Percentiles rank a stretch among this genome's conserved stretches.
phyloP scores from a whole-genome alignment of 2,888 invertebrate species.

The Acrobasis repandana region DNA sequence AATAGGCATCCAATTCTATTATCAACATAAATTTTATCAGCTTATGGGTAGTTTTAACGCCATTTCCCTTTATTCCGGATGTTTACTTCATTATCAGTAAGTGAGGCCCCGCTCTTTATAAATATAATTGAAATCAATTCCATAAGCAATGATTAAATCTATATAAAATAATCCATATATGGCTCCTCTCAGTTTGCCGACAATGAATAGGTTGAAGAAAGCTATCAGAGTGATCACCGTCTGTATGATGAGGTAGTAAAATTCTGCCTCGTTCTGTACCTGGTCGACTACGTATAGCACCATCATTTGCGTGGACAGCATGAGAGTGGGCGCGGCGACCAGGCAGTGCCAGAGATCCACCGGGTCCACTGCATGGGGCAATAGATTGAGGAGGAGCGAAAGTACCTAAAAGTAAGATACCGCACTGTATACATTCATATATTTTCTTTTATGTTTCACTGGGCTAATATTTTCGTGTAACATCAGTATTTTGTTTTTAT shows the following conservation, averaged over 20 bases:
- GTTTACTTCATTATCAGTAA: constrained; percentile 38
- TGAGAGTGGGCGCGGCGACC: constrained; percentile 69
- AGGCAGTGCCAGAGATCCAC: constrained; percentile 61
- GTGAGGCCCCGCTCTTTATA: constrained; percentile 62
- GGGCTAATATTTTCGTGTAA: neutral
- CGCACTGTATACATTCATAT: constrained; percentile 32
- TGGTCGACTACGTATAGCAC: constrained; percentile 73
- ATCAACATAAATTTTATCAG: constrained; percentile 23
- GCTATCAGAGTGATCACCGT: constrained; percentile 48
- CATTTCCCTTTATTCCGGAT: constrained; percentile 2
- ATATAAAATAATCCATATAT: constrained; percentile 70
- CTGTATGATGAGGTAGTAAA: constrained; percentile 61
- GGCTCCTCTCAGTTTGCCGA: constrained; percentile 56
- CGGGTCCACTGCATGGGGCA: constrained; percentile 68
- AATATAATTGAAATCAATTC: constrained; percentile 64
- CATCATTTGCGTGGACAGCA: constrained; percentile 64
- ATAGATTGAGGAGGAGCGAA: constrained; percentile 71
- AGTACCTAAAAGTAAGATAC: constrained; percentile 75
- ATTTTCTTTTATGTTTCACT: neutral
- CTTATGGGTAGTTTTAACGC: constrained; percentile 7
- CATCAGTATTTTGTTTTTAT: neutral
- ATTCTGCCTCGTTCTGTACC: constrained; percentile 67
- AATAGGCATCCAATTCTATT: constrained; percentile 7
- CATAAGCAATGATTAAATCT: constrained; percentile 65
- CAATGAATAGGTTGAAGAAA: constrained; percentile 45